Base-by-base conservation (phyloP, 2,888 invertebrate genomes). In the Carterocephalus palaemon region DNA sequence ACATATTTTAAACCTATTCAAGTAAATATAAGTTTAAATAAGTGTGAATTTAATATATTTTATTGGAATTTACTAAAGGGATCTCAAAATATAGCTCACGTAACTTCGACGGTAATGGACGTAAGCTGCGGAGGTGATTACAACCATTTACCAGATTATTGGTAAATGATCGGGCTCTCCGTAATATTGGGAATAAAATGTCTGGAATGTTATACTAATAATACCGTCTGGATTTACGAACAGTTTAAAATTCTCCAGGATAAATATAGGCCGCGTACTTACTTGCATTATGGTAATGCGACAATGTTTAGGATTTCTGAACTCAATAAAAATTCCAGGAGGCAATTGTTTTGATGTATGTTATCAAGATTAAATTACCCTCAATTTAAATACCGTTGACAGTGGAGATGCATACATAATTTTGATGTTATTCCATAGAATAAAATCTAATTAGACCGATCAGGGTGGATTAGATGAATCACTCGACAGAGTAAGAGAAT, bases 121-220 rank as follows among this genome's bases (percentile, higher is more conserved):
- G 67, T 71, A 72, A 74, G 66, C 69, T 67, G 63, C 70, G 56
- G 69, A 74, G 75, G 79, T 71, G 81, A 82, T 83, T 82, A 85
- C 84, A 77, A 75, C 71, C 80, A 65, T 76, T 85, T 83, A 84
- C 82, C 67, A 70, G 73, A 76, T 75, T 72, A 81, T 82, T 72
- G 70, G 80, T 83, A 83, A 83, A 79, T 75, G 75, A 61, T 64
- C 54, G 51, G 46, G 52, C 58, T 57, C 57, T 59, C 54, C 54
- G 60, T 62, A 74, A 75, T 76, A 75, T 79, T 70, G 69, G 70
- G 69, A 75, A 74, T 55, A 53, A 56, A 58, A 60, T 62, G 54
- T 52, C 46, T 59, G 71, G 70, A 75, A 77, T 75, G 51, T 54
- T 52, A 48, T 49, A 46, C 53, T 65, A 66, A 68, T 63, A 51